phyloP scores from a whole-genome alignment of 2,888 invertebrate species.

The Lithophane semibrunnea region DNA sequence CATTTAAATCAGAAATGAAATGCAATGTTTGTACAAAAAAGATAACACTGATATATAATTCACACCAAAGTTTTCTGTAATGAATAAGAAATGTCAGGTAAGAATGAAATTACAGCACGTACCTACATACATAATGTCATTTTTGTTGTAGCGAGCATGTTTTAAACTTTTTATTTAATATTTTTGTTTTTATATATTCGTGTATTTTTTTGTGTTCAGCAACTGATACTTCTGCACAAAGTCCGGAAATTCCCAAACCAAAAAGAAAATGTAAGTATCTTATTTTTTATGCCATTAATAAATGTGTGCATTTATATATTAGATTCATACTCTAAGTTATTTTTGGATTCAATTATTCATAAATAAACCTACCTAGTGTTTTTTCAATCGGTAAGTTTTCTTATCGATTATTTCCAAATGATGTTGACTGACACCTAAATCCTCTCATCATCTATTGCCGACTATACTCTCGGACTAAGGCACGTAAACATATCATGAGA shows the following conservation, averaged over 20 bases:
- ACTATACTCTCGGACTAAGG: not conserved
- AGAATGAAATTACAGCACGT: conserved; percentile 42
- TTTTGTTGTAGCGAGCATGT: not conserved
- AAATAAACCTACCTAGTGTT: not conserved
- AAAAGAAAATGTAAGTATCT: conserved; percentile 80
- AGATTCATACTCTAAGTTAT: not conserved
- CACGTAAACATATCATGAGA: not conserved
- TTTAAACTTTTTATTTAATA: conserved; percentile 10
- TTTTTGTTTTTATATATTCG: conserved; percentile 7
- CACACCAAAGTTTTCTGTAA: conserved; percentile 73
- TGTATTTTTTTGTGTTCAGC: conserved; percentile 63
- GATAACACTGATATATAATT: conserved; percentile 64
- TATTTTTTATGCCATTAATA: not conserved
- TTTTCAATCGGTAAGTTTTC: not conserved
- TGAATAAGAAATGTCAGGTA: conserved; percentile 84
- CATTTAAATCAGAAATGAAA: conserved; percentile 77
- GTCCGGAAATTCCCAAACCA: conserved; percentile 76
- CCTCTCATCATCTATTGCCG: no score
- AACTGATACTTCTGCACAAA: conserved; percentile 78
- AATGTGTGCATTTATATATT: not conserved
- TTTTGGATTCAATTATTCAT: not conserved
- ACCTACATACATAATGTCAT: not conserved
- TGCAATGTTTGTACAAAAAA: conserved; percentile 71
- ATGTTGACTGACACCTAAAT: not conserved
- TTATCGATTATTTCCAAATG: not conserved